These are phyloP conservation scores for Calameuta pallipes DNA, from an alignment of 2,888 invertebrate species.

Conservation along the genomic window DNA sequence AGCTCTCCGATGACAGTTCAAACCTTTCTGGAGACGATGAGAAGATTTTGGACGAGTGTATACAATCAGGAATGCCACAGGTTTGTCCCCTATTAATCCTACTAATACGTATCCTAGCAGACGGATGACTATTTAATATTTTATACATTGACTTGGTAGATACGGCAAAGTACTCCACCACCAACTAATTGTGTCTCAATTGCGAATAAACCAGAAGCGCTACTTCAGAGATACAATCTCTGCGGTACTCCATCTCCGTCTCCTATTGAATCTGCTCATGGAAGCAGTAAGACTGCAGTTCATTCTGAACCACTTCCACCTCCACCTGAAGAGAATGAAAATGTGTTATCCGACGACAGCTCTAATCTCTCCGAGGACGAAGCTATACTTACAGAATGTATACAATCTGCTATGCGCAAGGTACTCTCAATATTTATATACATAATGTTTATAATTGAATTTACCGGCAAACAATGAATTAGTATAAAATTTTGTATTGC, in stretches of 20 bases:
- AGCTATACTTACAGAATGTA: slow-evolving; percentile 75
- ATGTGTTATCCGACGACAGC: slow-evolving; percentile 72
- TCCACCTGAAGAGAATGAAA: slow-evolving; percentile 42
- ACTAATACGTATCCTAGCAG: neutral
- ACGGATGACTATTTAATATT: neutral
- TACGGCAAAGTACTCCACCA: slow-evolving; percentile 38
- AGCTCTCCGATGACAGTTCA: slow-evolving; percentile 74
- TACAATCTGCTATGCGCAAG: slow-evolving; percentile 74
- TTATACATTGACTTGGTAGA: slow-evolving; percentile 16
- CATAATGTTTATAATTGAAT: neutral
- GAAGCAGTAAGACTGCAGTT: slow-evolving; percentile 32
- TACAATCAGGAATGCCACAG: slow-evolving; percentile 75
- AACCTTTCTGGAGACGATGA: slow-evolving; percentile 70
- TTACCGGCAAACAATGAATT: neutral
- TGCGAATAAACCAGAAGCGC: slow-evolving; percentile 26
- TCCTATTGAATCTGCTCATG: slow-evolving; percentile 42
- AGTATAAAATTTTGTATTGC: neutral
- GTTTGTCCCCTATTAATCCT: slow-evolving; percentile 46
- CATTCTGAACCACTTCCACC: slow-evolving; percentile 29
- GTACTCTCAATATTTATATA: slow-evolving; percentile 46
- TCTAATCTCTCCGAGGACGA: slow-evolving; percentile 74
- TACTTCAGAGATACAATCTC: slow-evolving; percentile 34
- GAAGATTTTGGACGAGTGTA: slow-evolving; percentile 76
- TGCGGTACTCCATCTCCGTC: slow-evolving; percentile 51
- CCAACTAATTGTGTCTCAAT: slow-evolving; percentile 31